Conservation (phyloP, 1,140 invertebrate species). For the Battus philenor region DNA sequence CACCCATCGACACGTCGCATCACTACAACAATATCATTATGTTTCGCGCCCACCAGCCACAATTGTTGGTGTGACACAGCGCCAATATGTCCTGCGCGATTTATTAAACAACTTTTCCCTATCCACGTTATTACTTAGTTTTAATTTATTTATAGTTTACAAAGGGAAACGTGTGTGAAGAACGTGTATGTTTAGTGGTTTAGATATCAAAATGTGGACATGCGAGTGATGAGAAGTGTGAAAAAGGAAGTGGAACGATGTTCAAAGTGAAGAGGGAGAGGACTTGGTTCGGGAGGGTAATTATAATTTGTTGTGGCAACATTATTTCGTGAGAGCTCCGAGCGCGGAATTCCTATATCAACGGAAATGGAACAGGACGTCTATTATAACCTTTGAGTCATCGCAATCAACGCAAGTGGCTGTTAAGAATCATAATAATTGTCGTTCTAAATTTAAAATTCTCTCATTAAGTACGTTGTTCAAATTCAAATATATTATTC, state of each 20-base stretch:
- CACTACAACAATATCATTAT: slow-evolving; percentile 35
- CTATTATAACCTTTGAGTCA: no score
- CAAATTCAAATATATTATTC: no score
- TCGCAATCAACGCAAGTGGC: no score
- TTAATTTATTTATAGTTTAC: slow-evolving; percentile 23
- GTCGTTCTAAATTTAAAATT: no score
- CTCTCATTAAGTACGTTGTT: no score
- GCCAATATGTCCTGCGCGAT: slow-evolving; percentile 25
- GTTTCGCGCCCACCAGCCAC: slow-evolving; percentile 26
- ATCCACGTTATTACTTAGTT: not conserved
- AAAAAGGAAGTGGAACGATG: slow-evolving; percentile 28
- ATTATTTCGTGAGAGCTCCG: not conserved
- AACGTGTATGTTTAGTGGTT: slow-evolving; percentile 18
- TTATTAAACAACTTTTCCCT: slow-evolving; percentile 24
- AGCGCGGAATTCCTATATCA: no score
- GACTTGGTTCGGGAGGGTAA: slow-evolving; percentile 40
- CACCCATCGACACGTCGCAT: slow-evolving; percentile 20
- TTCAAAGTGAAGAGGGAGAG: slow-evolving; percentile 35
- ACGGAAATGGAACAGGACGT: no score
- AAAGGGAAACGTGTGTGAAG: slow-evolving; percentile 1
- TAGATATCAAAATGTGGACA: not conserved
- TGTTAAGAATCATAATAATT: no score
- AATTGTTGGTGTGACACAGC: slow-evolving; percentile 36
- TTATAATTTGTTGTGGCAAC: slow-evolving; percentile 14
- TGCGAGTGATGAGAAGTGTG: not conserved